Evolutionary conservation across 2,888 invertebrate species (phyloP), one percentile per base, ranked within the genome.

Genomic region (Tachystola acroxantha): DNA sequence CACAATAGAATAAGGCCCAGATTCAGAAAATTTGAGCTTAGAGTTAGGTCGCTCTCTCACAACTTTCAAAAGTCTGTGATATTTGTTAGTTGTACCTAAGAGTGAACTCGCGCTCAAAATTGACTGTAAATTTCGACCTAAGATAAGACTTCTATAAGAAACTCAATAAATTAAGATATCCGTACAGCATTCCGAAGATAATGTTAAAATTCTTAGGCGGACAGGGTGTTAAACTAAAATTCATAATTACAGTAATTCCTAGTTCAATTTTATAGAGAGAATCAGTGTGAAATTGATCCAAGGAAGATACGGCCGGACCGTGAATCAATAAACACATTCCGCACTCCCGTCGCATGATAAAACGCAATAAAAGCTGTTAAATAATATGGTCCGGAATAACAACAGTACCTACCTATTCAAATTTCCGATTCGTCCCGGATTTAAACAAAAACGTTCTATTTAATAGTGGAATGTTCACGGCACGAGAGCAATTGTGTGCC

Each of bases 381-480:
- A 74, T 72, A 72, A 72, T 68, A 74, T 67, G 70, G 67, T 60
- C 59, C 69, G 65, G 69, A 67, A 75, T 77, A 78, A 81, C 75
- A 78, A 81, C 78, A 79, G 71, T 80, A n/a, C n/a, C n/a, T n/a
- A n/a, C n/a, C n/a, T n/a, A 75, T 79, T 82, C 78, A 74, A 85
- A 85, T 86, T 84, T 78, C 46, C 71, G 52, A 85, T 86, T 85
- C 70, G 85, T 57, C 60, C 66, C 84, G 77, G 81, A 74, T 85
- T 86, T 80, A 86, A 85, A 85, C 81, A 79, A 81, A 79, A 86
- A 81, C 85, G 78, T 73, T 81, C 77, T 79, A 79, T 81, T 84
- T 81, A 78, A 79, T 79, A 81, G 73, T 74, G 67, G 72, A 68
- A 69, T 73, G 61, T 64, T 64, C 60, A 57, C 57, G 72, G 74